Base-by-base conservation (phyloP, 2,113 vertebrate species). In the Tetrao urogallus region DNA sequence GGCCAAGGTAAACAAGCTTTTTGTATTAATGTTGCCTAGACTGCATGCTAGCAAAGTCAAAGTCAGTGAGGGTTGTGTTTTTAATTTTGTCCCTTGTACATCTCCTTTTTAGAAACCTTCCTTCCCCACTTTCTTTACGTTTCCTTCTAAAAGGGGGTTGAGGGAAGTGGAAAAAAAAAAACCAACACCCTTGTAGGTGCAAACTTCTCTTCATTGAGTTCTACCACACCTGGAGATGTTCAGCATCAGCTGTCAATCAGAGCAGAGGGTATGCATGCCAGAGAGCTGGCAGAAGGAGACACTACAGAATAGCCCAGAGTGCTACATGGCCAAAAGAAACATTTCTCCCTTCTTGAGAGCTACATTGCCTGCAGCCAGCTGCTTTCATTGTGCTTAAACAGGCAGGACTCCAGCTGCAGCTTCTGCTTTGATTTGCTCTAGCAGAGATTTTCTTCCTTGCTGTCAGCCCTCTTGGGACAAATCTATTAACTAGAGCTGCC, bases 41-140 rank as follows among this genome's bases (percentile, higher is more conserved):
- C 92, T 98, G 98, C 98, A 98, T 98, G 98, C 97, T 95, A 88
- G 95, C 97, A 81, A 97, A 96, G 93, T 97, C 97, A 81, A 97
- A 96, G 93, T 97, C 92, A 88, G 90, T 97, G 96, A 96, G 93
- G 95, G 81, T 86, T 95, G 63, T 94, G 95, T 96, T 96, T 96
- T 89, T 86, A 87, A 58, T 94, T 97, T 93, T 96, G 86, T 95
- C 82, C 70, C 58, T 89, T 74, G 76, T 97, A 92, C 69, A 88
- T 85, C 88, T 91, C 15, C 74, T 83, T 80, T 57, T 74, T 27
- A 45, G 52, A 66, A 86, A 65, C 47, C 52, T 19, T 19, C 40
- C 61, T 34, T 38, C 16, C 67, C 36, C 76, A 56, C 42, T 56
- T 70, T 77, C 89, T 92, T 95, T 95, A 66, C 69, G 36, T 76